These are phyloP conservation scores for Poecile atricapillus DNA, from an alignment of 2,113 vertebrate genomes.

Conservation along the genomic window DNA sequence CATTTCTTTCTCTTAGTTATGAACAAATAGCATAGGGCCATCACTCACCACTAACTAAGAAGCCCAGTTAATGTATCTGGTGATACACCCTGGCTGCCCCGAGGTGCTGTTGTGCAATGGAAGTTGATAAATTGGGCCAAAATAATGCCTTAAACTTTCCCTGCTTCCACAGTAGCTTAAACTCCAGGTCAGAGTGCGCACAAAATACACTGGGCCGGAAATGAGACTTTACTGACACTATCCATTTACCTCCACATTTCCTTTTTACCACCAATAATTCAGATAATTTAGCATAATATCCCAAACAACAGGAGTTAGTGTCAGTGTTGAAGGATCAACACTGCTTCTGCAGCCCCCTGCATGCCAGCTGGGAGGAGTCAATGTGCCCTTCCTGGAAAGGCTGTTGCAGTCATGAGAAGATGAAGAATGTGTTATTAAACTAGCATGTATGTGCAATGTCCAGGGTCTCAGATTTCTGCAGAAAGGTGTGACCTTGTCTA, in stretches of 20 bases:
- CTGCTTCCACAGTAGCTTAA: neutral
- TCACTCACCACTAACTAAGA: neutral
- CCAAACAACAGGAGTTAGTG: neutral
- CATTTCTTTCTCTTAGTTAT: neutral
- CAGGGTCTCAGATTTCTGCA: neutral
- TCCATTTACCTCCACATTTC: neutral
- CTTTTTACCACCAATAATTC: neutral
- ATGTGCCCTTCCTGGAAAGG: neutral
- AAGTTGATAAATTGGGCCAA: neutral
- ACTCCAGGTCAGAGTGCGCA: neutral
- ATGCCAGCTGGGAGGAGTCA: neutral
- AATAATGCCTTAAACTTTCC: neutral
- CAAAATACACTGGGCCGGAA: neutral
- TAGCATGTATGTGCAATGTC: neutral
- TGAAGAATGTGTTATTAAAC: neutral
- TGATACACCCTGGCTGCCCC: neutral
- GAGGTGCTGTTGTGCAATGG: neutral
- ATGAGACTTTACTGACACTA: neutral
- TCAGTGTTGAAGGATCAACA: neutral
- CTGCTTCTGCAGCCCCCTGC: neutral
- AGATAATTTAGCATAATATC: neutral
- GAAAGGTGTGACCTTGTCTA: neutral
- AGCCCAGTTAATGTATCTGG: neutral
- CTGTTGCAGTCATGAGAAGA: neutral
- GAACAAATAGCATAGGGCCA: neutral